Base-by-base conservation (phyloP, 2,797 vertebrate genomes). In the Phoxinus dragarum region DNA sequence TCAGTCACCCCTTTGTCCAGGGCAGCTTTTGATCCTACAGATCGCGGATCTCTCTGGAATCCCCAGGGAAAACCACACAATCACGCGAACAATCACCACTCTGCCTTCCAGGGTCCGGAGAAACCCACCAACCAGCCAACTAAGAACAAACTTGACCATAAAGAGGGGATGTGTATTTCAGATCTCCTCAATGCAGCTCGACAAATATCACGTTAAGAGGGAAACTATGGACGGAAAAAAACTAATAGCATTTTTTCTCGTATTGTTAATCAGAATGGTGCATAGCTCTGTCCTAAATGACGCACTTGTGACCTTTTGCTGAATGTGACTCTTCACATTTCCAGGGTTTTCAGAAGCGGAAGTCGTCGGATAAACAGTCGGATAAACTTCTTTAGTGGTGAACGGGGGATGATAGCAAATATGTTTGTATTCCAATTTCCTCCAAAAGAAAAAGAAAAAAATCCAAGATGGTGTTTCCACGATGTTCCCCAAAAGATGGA, bases 1-100 rank as follows among this genome's bases (percentile, higher is more conserved):
- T 98, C 88, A 94, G 95, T 47, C 97, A 98, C 81, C 93, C 96
- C 0, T 98, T 98, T 0, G 95, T 97, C 87, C 96, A 87, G 91
- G 94, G 96, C 23, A 89, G 93, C 92, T 96, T 97, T 93, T 98
- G 96, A 96, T 78, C 68, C 16, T 40, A 21, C 38, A 44, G 59
- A 73, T 40, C 11, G 56, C 61, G 85, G 87, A 76, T 38, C n/a
- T 59, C 73, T 59, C 76, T 78, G 82, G 84, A 38, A 16, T 78
- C 61, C 88, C 88, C 82, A 66, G 38, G 36, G 84, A 89, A 90
- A 86, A 82, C 21, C 69, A 61, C 84, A 85, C 89, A 88, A 83
- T 91, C 85, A 89, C 88, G 88, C 81, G 82, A 87, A 92, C 88
- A 83, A 90, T 92, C 92, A 94, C 93, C 93, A 91, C 89, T 91